phyloP scores from a whole-genome alignment of 2,888 invertebrate genomes.

The Uropetala carovei region DNA sequence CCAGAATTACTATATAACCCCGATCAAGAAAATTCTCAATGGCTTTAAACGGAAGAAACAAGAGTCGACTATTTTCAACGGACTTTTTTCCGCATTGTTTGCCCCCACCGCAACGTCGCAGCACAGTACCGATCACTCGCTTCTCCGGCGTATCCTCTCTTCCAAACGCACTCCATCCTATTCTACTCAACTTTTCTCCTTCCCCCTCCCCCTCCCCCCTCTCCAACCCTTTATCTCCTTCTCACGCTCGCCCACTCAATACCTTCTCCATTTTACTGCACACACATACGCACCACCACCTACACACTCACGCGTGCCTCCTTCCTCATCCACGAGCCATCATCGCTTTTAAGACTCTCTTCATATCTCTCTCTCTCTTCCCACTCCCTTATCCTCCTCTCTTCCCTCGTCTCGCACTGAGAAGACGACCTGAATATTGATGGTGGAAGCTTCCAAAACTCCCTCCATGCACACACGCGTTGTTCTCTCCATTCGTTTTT shows the following conservation, averaged over 20 bases:
- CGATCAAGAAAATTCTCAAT: neutral
- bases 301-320: neutral
- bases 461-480: neutral
- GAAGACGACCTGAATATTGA: slow-evolving; percentile 55
- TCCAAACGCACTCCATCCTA: neutral
- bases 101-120: neutral
- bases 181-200: neutral
- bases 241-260: neutral
- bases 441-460: slow-evolving; percentile 43
- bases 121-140: neutral
- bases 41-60: neutral
- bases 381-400: neutral
- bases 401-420: neutral
- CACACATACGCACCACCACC: neutral
- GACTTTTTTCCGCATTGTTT: neutral
- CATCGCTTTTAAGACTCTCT: neutral
- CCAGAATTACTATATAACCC: neutral
- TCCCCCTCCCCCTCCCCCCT: neutral
- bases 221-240: too few relatives aligned
- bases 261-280: too few relatives aligned
- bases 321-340: neutral
- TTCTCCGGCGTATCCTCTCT: neutral
- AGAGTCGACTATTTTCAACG: neutral
- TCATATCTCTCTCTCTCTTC: neutral
- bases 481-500: neutral